phyloP scores from a whole-genome alignment of 2,888 invertebrate species.

The Pachycephus smyrnensis region DNA sequence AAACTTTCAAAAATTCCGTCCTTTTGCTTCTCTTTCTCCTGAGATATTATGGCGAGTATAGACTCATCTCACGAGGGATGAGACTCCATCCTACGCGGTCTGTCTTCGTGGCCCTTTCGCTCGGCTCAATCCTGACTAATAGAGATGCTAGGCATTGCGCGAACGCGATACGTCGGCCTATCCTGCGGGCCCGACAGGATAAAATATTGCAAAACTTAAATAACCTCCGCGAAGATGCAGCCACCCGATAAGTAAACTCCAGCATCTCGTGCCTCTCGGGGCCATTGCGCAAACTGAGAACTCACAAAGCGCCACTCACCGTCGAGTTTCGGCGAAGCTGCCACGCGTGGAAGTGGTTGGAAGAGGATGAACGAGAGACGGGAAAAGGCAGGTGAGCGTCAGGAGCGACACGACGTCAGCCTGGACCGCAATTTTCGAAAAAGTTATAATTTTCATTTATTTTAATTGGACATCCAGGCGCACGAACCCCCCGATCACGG shows the following conservation, averaged over 20 bases:
- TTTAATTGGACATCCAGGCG: neutral
- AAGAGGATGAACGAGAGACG: neutral
- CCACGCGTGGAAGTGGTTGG: no score
- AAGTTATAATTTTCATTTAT: neutral
- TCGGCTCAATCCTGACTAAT: neutral
- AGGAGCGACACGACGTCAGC: no score
- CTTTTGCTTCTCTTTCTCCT: neutral
- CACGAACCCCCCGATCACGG: no score
- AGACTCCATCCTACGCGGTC: neutral
- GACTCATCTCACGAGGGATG: neutral
- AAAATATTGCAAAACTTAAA: constrained; percentile 52
- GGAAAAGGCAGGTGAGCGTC: neutral
- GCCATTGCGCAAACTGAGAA: neutral
- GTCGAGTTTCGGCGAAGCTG: no score
- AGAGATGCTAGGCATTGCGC: constrained; percentile 4
- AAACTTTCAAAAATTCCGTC: neutral
- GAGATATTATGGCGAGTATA: neutral
- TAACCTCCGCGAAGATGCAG: constrained; percentile 49
- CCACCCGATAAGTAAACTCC: constrained; percentile 41
- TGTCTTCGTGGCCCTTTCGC: neutral
- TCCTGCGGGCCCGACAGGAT: constrained; percentile 23
- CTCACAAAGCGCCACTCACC: neutral
- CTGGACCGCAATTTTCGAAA: neutral
- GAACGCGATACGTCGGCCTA: neutral
- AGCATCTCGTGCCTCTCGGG: neutral